Evolutionary conservation across 37 sponge, comb jelly and placozoan species (phyloP).

Genomic region (Axinella damicornis): DNA sequence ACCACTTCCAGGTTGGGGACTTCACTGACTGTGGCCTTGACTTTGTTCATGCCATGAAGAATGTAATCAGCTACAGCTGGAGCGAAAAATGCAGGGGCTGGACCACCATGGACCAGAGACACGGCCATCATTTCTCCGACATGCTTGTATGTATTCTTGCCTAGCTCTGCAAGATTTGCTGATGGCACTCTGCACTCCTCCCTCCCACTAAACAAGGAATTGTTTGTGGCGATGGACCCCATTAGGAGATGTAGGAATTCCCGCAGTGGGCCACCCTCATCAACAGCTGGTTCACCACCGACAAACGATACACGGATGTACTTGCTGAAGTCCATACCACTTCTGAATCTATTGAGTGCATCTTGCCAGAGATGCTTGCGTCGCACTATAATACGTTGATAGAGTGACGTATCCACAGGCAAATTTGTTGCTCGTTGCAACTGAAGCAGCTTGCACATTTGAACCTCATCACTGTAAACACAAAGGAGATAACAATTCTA

Average conservation of each 20-base stretch:
- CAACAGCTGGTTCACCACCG: constrained; percentile 6
- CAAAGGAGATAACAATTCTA: no score
- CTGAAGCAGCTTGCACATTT: no score
- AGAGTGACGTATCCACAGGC: no score
- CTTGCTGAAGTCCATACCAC: neutral
- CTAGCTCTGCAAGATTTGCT: constrained; percentile 13
- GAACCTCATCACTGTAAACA: no score
- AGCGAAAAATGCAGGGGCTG: constrained; percentile 16
- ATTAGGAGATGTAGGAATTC: constrained; percentile 12
- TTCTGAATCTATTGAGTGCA: neutral
- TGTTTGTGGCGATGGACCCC: neutral
- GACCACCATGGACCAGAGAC: constrained; percentile 31
- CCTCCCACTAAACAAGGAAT: neutral
- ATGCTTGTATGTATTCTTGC: neutral
- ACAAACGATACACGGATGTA: neutral
- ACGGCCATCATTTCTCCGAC: constrained; percentile 6
- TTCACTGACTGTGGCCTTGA: neutral
- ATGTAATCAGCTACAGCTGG: constrained; percentile 17
- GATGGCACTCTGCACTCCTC: neutral
- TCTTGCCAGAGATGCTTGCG: neutral
- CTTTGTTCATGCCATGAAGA: neutral
- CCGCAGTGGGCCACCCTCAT: constrained; percentile 12
- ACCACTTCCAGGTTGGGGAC: neutral
- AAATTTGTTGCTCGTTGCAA: no score
- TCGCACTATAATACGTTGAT: neutral